Evolutionary conservation across 92 coral and sea anemone species (phyloP).

Genomic region (Plumapathes pennacea): DNA sequence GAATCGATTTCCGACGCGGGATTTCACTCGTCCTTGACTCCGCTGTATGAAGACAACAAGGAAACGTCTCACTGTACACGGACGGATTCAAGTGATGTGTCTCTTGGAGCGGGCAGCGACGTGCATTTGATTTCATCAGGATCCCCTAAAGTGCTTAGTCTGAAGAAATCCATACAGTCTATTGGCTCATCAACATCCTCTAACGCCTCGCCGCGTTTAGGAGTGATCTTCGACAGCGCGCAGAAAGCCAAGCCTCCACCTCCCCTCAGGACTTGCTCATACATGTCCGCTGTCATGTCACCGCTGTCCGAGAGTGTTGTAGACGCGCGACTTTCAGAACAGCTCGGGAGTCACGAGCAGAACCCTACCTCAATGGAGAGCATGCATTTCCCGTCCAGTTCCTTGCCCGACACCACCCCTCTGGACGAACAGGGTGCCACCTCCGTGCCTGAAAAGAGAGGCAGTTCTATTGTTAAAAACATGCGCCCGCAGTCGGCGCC

Average conservation of each 20-base stretch:
- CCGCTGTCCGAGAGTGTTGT: conserved; percentile 15
- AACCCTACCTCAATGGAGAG: conserved; percentile 9
- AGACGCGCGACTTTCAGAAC: background rate
- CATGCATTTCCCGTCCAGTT: conserved; percentile 48
- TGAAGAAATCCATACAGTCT: conserved; percentile 6
- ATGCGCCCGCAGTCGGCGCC: conserved; percentile 93
- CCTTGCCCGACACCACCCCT: conserved; percentile 48
- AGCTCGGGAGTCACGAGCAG: background rate
- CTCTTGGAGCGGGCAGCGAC: conserved; percentile 57
- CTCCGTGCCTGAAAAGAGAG: conserved; percentile 35
- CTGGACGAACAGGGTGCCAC: conserved; percentile 12
- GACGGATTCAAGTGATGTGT: conserved; percentile 77
- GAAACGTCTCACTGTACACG: conserved; percentile 72
- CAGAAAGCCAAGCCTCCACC: conserved; percentile 63
- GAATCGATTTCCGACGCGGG: conserved; percentile 77
- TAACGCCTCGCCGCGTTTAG: conserved; percentile 18
- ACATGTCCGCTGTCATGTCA: conserved; percentile 72
- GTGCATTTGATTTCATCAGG: conserved; percentile 9
- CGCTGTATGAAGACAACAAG: conserved; percentile 72
- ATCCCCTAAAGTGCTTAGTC: conserved; percentile 1
- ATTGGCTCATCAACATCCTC: conserved; percentile 3
- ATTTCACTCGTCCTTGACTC: conserved; percentile 76
- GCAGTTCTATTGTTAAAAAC: conserved; percentile 12
- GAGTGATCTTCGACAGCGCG: conserved; percentile 9
- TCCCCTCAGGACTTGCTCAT: conserved; percentile 71